Evolutionary conservation across 2,113 vertebrate genomes (phyloP).

Genomic region (Otis tarda): DNA sequence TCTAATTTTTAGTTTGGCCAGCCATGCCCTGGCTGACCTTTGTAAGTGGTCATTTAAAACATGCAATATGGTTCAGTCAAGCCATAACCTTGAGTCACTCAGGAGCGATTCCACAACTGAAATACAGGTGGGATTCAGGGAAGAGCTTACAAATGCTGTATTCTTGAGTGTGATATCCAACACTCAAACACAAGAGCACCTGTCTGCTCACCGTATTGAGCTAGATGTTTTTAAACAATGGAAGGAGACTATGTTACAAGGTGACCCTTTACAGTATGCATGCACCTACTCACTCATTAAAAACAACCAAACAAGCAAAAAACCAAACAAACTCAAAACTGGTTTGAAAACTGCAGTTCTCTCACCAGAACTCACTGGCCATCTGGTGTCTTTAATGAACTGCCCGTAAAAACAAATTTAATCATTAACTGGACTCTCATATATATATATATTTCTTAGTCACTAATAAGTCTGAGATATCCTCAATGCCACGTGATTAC

Average conservation of each 20-base stretch:
- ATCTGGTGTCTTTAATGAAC: constrained; percentile 24
- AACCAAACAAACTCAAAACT: neutral
- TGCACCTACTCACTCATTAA: neutral
- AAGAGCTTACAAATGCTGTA: neutral
- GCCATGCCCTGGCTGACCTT: neutral
- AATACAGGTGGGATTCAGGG: neutral
- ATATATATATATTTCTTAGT: neutral
- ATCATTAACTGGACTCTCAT: constrained; percentile 34
- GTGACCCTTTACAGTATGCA: neutral
- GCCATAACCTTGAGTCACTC: neutral
- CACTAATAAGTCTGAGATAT: neutral
- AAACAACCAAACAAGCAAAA: neutral
- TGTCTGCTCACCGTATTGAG: neutral
- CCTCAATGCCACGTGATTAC: neutral
- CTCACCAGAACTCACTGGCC: neutral
- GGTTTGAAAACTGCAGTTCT: constrained; percentile 12
- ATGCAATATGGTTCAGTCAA: neutral
- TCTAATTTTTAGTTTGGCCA: neutral
- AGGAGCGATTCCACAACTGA: neutral
- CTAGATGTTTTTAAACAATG: neutral
- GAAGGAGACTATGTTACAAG: neutral
- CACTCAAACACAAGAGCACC: neutral
- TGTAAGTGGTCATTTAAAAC: neutral
- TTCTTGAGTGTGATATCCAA: neutral
- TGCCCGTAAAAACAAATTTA: neutral